Base-by-base conservation (phyloP, 1,140 invertebrate species). In the Plodia interpunctella region DNA sequence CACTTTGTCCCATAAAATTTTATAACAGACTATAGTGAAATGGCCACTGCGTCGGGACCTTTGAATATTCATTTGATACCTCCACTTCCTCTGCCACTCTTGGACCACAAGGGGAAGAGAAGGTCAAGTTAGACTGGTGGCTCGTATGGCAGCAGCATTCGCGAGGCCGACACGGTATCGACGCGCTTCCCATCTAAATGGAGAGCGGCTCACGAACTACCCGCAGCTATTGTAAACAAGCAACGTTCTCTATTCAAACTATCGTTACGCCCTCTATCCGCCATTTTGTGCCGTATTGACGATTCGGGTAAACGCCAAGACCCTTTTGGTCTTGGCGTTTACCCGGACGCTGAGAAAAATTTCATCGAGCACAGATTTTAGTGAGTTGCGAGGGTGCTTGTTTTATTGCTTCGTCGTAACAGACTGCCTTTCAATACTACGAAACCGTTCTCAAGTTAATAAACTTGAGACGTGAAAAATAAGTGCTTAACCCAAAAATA, bases 1-100 rank as follows among this genome's bases (percentile, higher is more conserved):
- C 74, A 83, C 80, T 87, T 77, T 67, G 76, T 78, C 76, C 71
- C 72, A 83, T 80, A 78, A 80, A 78, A 66, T 74, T 78, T 68
- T 72, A 74, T 77, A 73, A 77, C 73, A 77, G 67, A 76, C 56
- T 66, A 53, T 61, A 54, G 56, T 59, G 57, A 76, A 82, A 67
- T 66, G 72, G 61, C 78, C 70, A 77, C 54, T 56, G 38, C 62
- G 63, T 59, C 54, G 53, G 74, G 81, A 73, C 18, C 80, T 57
- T 62, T 72, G 59, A 55, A 67, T 60, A 52, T 59, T 69, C 63
- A 65, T 63, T 57, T 59, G 59, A 61, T 53, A 56, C 60, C 44
- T 57, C 25, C 49, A 57, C 49, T 55, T 49, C 51, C 55, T 52
- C 17, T 10, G 65, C 63, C 49, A 60, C 58, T 49, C 54, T 64